Base-by-base conservation (phyloP, 64 coral and sea anemone genomes). In the Platygyra sinensis region DNA sequence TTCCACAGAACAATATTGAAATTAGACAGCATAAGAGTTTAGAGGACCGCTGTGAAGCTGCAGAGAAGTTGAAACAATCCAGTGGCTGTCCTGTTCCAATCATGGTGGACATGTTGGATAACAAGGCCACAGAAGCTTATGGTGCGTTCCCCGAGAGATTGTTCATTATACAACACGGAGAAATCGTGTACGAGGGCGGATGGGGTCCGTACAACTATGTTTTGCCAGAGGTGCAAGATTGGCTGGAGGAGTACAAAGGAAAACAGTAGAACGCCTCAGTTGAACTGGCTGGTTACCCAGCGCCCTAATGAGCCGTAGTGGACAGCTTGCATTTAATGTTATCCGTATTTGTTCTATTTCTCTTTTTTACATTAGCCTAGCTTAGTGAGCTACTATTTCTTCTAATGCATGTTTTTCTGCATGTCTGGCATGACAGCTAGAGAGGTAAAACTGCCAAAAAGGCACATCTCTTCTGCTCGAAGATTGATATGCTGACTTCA, bases 21-120 rank as follows among this genome's bases (percentile, higher is more conserved):
- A 92, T 92, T 15, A 8, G 28, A 51, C 90, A 92, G 30, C 90
- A 86, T 42, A 79, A 59, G 50, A 78, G 57, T 20, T 74, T 55
- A 59, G 14, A 96, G 15, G 94, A 96, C 18, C 90, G 94, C 46
- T 78, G 80, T 74, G 31, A 55, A 3, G 94, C 94, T 52, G 94
- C 94, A 5, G 22, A 87, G 10, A 85, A 62, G 24, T 73, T 96
- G 1, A 80, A 32, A 38, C 69, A 85, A 5, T n/a, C 62, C 4
- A 72, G 74, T 87, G 36, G 42, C n/a, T 29, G 59, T 64, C 51
- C 84, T 22, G 39, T 67, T 10, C 91, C 91, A 22, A 60, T 93
- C 52, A 33, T 93, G 65, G 84, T 87, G 30, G 91, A 93, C 33
- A 87, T 83, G 51, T 87, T 80, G 83, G 54, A 67, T 27, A 87